Conservation (phyloP, 2,888 invertebrate species). For the Petrolisthes cinctipes region DNA sequence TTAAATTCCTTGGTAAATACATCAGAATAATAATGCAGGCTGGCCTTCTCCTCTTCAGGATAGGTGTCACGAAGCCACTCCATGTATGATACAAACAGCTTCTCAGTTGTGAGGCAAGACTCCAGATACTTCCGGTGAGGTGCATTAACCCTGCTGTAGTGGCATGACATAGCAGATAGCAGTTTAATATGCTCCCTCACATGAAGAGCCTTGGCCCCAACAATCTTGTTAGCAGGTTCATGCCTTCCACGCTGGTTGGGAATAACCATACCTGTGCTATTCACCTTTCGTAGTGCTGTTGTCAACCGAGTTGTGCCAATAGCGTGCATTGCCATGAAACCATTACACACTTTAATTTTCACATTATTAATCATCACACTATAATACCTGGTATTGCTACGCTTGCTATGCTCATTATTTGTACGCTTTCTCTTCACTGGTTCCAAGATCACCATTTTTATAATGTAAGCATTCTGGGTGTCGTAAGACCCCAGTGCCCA, state of each 20-base stretch:
- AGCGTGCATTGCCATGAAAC: conserved; percentile 37
- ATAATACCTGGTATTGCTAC: conserved; percentile 4
- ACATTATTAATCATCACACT: conserved; percentile 18
- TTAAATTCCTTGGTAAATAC: conserved; percentile 30
- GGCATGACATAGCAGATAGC: conserved; percentile 29
- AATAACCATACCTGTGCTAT: conserved; percentile 13
- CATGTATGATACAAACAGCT: conserved; percentile 22
- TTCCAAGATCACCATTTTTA: conserved; percentile 17
- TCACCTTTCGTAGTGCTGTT: conserved; percentile 29
- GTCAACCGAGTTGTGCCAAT: conserved; percentile 16
- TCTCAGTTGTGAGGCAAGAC: conserved; percentile 9
- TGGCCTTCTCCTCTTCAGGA: conserved; percentile 16
- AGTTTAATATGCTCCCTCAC: conserved; percentile 40
- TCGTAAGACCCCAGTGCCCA: conserved; percentile 29
- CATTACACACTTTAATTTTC: conserved; percentile 31
- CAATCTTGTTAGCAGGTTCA: conserved; percentile 23
- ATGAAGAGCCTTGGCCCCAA: not conserved
- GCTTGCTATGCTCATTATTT: conserved; percentile 25
- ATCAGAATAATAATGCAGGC: conserved; percentile 29
- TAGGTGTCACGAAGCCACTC: conserved; percentile 16
- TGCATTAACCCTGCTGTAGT: conserved; percentile 30
- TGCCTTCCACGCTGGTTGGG: conserved; percentile 9
- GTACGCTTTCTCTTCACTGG: conserved; percentile 46
- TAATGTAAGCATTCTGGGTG: conserved; percentile 27
- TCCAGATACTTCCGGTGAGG: conserved; percentile 33